Evolutionary conservation across 2,888 invertebrate genomes (phyloP), one percentile per base, ranked within the genome.

Genomic region (Aphrophora alni): DNA sequence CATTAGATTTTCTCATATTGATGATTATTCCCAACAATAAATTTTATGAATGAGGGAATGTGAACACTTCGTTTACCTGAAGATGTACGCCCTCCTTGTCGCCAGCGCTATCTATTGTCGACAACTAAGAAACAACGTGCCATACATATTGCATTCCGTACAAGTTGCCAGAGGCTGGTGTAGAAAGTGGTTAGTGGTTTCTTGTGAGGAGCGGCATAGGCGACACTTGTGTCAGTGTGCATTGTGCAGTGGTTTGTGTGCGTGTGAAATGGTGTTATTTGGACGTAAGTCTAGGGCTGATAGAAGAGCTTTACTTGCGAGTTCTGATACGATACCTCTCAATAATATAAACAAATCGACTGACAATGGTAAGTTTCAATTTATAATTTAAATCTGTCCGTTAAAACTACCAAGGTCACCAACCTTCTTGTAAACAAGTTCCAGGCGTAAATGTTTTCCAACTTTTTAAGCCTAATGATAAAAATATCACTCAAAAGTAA

Each of bases 51-150:
- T 33, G 33, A 8, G 33, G 5, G 8, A 3, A 33, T 33, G 8
- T n/a, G 8, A 33, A 33, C 33, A 33, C 33, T 33, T 5, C 33
- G 33, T 33, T 33, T 33, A 33, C 33, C 5, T 33, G n/a, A n/a
- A 44, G 17, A 21, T 21, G 21, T 3, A 59, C 59, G 59, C 59
- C 59, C 59, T 21, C 21, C 59, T 21, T 7, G 59, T 59, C 59
- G 59, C 59, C 21, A 59, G 59, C 59, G n/a, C 59, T 21, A 59
- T 59, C 59, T 59, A 59, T 59, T 59, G 59, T 59, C 59, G 59
- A 59, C 59, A 59, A 59, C 59, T 59, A 59, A 59, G 59, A 59
- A 59, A 21, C 59, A 21, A 59, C 59, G 44, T 59, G n/a, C 21
- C 59, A 59, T 59, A 21, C 59, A 59, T 59, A 59, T 59, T 21